phyloP scores from a whole-genome alignment of 2,888 invertebrate species.

The Mesorhabditis spiculigera region DNA sequence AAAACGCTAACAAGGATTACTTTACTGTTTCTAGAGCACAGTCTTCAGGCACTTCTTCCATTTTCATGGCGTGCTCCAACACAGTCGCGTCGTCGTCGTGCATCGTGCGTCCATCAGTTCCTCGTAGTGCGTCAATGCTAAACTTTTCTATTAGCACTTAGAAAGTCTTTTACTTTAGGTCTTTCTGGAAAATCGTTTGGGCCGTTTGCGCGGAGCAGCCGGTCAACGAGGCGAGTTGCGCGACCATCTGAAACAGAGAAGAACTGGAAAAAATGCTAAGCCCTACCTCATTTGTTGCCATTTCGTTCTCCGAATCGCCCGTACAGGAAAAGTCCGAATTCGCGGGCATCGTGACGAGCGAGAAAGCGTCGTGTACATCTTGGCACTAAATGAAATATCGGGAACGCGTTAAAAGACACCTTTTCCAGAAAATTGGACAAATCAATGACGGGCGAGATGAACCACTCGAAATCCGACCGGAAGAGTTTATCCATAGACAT shows the following conservation, averaged over 20 bases:
- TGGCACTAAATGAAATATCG: background rate
- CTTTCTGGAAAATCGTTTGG: background rate
- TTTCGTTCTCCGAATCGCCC: background rate
- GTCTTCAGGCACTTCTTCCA: constrained; percentile 1
- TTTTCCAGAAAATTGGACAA: constrained; percentile 19
- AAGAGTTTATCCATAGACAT: constrained; percentile 29
- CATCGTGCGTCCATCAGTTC: background rate
- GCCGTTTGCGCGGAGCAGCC: background rate
- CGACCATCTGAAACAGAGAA: background rate
- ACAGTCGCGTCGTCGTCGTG: constrained; percentile 6
- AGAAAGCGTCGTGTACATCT: background rate
- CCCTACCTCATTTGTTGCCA: background rate
- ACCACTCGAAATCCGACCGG: constrained; percentile 32
- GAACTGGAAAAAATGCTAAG: background rate
- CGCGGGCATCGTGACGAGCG: background rate
- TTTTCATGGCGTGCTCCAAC: background rate
- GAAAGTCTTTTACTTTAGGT: background rate
- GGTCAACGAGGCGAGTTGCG: background rate
- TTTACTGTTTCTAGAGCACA: background rate
- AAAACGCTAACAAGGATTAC: background rate
- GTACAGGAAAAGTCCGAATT: background rate
- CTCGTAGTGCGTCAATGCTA: background rate
- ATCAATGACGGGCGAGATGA: constrained; percentile 24
- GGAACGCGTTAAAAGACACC: constrained; percentile 7
- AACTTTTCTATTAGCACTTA: background rate